Evolutionary conservation across 1,140 invertebrate genomes (phyloP), one percentile per base, ranked within the genome.

Genomic region (Diabrotica undecimpunctata): DNA sequence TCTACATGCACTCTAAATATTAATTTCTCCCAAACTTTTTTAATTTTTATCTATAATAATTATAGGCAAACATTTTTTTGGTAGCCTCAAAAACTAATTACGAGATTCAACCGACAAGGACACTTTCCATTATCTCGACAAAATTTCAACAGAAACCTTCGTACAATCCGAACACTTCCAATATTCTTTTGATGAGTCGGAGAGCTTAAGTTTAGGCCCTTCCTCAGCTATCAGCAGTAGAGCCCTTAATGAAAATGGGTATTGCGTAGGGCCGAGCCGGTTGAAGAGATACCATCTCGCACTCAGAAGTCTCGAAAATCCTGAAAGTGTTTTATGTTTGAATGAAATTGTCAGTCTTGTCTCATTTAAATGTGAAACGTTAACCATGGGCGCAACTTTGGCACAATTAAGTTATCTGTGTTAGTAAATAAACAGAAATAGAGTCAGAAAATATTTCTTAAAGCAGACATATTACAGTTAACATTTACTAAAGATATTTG

Each of bases 171-270:
- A 46, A 46, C n/a, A 46, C 41, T 46, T 46, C 41, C 41, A 46
- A 46, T 46, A 46, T 46, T 46, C 41, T 46, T 46, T 46, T 46
- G 41, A 46, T 46, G n/a, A n/a, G n/a, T 10, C n/a, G 41, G n/a
- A 2, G 41, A 46, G 41, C 41, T 46, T 46, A 46, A 46, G 41
- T 10, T 46, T n/a, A 46, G 41, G n/a, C 41, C 41, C 41, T 46
- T 46, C 5, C 41, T 46, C 25, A 25, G 25, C 25, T 46, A 46
- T 46, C 41, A 46, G 41, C 41, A 46, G 41, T 46, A 46, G 41
- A 46, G 41, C 41, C 41, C n/a, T 46, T 46, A 46, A 46, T 46
- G 41, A 46, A 46, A 46, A 46, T 46, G 41, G n/a, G 41, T 46
- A 46, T 8, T 8, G n/a, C 41, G 41, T 46, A 46, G 41, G 41